phyloP scores from a whole-genome alignment of 2,113 vertebrate species.

The Tympanuchus pallidicinctus region DNA sequence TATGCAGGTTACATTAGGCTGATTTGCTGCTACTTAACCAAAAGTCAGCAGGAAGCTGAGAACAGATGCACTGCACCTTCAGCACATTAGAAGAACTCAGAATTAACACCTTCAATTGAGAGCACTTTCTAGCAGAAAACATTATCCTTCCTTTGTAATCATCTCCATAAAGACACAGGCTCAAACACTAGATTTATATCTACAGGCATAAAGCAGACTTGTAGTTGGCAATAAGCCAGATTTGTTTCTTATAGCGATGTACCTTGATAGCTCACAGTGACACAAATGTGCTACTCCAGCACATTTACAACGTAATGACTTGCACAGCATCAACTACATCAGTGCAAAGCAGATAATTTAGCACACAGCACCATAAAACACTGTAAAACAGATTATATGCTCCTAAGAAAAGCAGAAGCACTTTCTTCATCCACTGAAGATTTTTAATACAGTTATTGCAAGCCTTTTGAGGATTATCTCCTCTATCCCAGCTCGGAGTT shows the following conservation, averaged over 20 bases:
- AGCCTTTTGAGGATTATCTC: conserved; percentile 12
- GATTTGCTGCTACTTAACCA: neutral
- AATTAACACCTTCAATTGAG: conserved; percentile 5
- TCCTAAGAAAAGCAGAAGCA: neutral
- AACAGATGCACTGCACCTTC: neutral
- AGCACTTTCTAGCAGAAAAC: conserved; percentile 22
- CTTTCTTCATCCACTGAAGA: neutral
- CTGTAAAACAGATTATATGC: neutral
- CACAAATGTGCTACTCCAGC: neutral
- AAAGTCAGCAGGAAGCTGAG: conserved; percentile 21
- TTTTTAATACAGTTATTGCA: neutral
- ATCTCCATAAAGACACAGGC: conserved; percentile 19
- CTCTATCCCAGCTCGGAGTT: neutral
- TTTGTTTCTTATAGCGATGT: neutral
- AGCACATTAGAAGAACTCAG: conserved; percentile 9
- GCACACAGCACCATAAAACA: neutral
- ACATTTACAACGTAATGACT: neutral
- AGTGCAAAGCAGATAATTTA: neutral
- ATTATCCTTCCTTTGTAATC: neutral
- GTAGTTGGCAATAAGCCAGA: neutral
- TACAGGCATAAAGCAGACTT: neutral
- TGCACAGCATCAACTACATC: neutral
- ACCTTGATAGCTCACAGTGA: neutral
- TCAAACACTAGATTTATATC: conserved; percentile 17
- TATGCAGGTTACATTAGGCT: neutral